These are phyloP conservation scores for Pachydiplax longipennis DNA, from an alignment of 2,888 invertebrate species.

Conservation along the genomic window DNA sequence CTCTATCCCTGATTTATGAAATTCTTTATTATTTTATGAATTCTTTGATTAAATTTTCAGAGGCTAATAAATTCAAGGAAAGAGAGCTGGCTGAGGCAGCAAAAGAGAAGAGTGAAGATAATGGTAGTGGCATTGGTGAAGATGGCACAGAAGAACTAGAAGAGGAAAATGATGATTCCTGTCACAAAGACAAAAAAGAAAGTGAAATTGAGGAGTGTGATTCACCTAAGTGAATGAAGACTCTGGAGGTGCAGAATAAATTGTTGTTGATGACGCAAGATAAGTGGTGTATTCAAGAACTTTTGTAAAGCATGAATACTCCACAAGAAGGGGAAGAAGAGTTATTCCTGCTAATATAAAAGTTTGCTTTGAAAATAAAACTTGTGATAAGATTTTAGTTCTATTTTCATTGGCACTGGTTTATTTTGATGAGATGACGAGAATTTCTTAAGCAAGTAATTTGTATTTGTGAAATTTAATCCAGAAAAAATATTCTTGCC, in stretches of 20 bases:
- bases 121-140: neutral
- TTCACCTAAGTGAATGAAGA: neutral
- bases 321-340: neutral
- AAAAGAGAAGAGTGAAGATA: constrained; percentile 4
- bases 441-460: too few relatives aligned
- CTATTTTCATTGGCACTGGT: too few relatives aligned
- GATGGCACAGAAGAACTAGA: neutral
- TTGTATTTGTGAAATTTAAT: too few relatives aligned
- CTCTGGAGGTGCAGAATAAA: neutral
- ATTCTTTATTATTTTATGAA: neutral
- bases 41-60: constrained; percentile 58
- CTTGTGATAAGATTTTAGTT: too few relatives aligned
- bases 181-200: neutral
- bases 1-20: too few relatives aligned
- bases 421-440: too few relatives aligned
- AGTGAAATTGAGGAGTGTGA: neutral
- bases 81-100: constrained; percentile 55
- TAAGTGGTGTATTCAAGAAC: neutral
- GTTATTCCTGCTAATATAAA: too few relatives aligned
- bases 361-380: too few relatives aligned
- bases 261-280: neutral
- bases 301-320: neutral
- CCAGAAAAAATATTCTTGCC: too few relatives aligned
- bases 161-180: neutral
- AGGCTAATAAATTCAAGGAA: constrained; percentile 77